Conservation (phyloP, 2,797 vertebrate species). For the Champsocephalus gunnari region DNA sequence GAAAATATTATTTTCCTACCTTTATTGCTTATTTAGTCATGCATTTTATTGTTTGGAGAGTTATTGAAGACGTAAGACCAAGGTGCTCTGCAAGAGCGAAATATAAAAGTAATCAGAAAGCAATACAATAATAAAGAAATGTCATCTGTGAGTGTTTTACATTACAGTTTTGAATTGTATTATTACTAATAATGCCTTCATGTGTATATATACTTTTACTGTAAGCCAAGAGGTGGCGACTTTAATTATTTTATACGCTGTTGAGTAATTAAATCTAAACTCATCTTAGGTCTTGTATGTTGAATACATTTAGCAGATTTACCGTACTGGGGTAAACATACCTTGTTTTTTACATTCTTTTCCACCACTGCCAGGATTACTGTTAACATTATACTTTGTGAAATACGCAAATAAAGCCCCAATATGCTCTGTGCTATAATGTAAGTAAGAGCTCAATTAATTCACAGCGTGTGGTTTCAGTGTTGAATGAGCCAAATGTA, state of each 20-base stretch:
- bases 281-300: not conserved
- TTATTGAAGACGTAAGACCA: not conserved
- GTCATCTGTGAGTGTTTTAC: not conserved
- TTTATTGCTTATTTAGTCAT: not conserved
- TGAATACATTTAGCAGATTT: not conserved
- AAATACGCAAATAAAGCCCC: not conserved
- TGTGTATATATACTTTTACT: not conserved
- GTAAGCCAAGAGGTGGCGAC: not conserved
- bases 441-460: slow-evolving; percentile 18
- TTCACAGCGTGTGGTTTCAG: not conserved
- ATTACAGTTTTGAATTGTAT: not conserved
- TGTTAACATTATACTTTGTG: not conserved
- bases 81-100: not conserved
- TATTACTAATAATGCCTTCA: not conserved
- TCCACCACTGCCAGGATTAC: not conserved
- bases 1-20: not conserved
- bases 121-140: not conserved
- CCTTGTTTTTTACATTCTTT: not conserved
- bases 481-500: slow-evolving; percentile 46
- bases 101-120: not conserved
- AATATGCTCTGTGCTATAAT: slow-evolving; percentile 2
- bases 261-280: not conserved
- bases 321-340: not conserved
- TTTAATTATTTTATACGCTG: not conserved
- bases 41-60: not conserved